A percentile compares a stretch with the other conserved stretches of the same genome.
phyloP scores from a whole-genome alignment of 2,888 invertebrate genomes.

The Zele albiditarsus region DNA sequence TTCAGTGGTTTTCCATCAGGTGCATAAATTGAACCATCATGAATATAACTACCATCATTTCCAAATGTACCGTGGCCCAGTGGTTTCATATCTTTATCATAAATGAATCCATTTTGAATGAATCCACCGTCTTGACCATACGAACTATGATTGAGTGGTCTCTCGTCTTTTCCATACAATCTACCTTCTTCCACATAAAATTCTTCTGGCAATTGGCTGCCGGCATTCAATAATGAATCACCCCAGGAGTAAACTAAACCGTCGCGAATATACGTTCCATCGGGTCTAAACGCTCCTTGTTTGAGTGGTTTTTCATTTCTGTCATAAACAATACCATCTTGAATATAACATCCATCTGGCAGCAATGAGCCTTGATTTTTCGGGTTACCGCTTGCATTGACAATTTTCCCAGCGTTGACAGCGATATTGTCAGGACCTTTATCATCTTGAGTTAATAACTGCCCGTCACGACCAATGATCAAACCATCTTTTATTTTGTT shows the following conservation, averaged over 20 bases:
- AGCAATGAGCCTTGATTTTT: constrained; percentile 64
- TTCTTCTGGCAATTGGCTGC: constrained; percentile 62
- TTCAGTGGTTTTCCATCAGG: constrained; percentile 61
- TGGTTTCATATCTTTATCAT: constrained; percentile 63
- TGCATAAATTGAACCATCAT: constrained; percentile 64
- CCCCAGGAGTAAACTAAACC: constrained; percentile 68
- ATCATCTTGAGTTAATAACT: constrained; percentile 64
- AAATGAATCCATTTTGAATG: constrained; percentile 66
- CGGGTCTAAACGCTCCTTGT: constrained; percentile 66
- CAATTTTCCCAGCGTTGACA: constrained; percentile 65
- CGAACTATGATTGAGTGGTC: constrained; percentile 65
- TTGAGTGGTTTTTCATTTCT: constrained; percentile 61
- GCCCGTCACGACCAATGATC: constrained; percentile 66
- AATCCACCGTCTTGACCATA: constrained; percentile 66
- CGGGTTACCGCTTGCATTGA: constrained; percentile 61
- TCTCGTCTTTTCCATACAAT: constrained; percentile 64
- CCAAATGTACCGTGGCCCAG: constrained; percentile 64
- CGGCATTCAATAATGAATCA: constrained; percentile 65
- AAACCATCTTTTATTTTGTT: constrained; percentile 66
- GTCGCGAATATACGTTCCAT: constrained; percentile 67
- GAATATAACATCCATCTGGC: constrained; percentile 68
- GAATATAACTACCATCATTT: constrained; percentile 64
- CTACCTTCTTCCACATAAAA: constrained; percentile 65
- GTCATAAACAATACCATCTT: constrained; percentile 64
- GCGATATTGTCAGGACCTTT: constrained; percentile 66